Conservation (phyloP, 2,113 vertebrate genomes). For the Xyrauchen texanus region DNA sequence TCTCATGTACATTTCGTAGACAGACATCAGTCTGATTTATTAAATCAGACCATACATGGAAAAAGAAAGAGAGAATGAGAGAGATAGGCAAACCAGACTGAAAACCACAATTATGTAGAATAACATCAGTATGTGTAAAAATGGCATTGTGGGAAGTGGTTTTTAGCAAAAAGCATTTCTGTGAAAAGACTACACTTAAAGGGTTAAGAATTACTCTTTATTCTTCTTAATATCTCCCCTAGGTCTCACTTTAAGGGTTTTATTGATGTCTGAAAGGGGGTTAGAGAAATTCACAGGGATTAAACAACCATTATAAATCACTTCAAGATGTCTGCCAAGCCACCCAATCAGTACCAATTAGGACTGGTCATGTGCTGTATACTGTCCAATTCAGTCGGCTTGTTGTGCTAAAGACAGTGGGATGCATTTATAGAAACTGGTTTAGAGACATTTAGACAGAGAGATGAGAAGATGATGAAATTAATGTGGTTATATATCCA, state of each 20-base stretch:
- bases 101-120: not conserved
- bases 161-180: conserved; percentile 8
- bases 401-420: not conserved
- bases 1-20: not conserved
- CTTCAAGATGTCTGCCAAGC: conserved; percentile 66
- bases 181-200: not conserved
- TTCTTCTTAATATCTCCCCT: conserved; percentile 2
- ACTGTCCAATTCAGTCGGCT: conserved; percentile 36
- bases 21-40: conserved; percentile 19
- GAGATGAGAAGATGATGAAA: conserved; percentile 13
- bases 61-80: not conserved
- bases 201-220: not conserved
- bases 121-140: conserved; percentile 13
- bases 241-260: conserved; percentile 3
- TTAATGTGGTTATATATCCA: conserved; percentile 20
- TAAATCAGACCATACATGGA: not conserved
- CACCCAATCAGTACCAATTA: conserved; percentile 43
- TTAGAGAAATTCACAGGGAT: conserved; percentile 8
- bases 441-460: conserved; percentile 1
- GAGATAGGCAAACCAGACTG: not conserved
- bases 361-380: conserved; percentile 35
- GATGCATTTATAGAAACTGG: not conserved
- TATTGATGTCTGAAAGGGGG: not conserved
- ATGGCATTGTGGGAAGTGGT: conserved; percentile 12
- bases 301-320: conserved; percentile 66